Conservation (phyloP, 2,113 vertebrate genomes). For the Oplegnathus fasciatus region DNA sequence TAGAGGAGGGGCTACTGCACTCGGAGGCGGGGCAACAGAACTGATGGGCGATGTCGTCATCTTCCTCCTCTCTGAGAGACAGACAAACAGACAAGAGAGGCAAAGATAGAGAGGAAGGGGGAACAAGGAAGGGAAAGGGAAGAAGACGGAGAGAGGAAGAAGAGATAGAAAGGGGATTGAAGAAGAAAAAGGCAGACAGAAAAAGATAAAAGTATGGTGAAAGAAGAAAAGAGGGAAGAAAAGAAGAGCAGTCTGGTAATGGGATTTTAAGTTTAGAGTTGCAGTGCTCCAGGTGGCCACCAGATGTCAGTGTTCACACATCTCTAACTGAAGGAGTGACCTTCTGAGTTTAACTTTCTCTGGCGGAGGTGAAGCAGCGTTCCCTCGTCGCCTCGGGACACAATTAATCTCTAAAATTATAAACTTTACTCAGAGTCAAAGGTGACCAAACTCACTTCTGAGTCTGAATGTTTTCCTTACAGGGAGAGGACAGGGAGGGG, state of each 20-base stretch:
- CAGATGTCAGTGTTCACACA: constrained; percentile 37
- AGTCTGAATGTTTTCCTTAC: neutral
- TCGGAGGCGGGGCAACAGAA: constrained; percentile 94
- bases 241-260: constrained; percentile 20
- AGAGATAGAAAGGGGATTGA: neutral
- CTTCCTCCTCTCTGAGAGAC: constrained; percentile 89
- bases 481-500: neutral
- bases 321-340: constrained; percentile 1
- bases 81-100: constrained; percentile 59
- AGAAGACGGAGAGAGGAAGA: no score
- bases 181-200: constrained; percentile 4
- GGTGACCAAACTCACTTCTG: constrained; percentile 12
- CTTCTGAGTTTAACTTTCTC: neutral
- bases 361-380: constrained; percentile 45
- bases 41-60: constrained; percentile 93
- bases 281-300: constrained; percentile 41
- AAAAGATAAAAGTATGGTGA: neutral
- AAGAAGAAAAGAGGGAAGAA: constrained; percentile 8
- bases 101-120: constrained; percentile 13
- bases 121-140: no score
- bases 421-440: constrained; percentile 32
- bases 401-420: constrained; percentile 24
- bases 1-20: constrained; percentile 94
- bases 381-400: neutral
- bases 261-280: neutral